Percentiles rank a stretch among this genome's conserved stretches.
Conservation (phyloP, 2,888 invertebrate species). For the Incurvaria masculella region DNA sequence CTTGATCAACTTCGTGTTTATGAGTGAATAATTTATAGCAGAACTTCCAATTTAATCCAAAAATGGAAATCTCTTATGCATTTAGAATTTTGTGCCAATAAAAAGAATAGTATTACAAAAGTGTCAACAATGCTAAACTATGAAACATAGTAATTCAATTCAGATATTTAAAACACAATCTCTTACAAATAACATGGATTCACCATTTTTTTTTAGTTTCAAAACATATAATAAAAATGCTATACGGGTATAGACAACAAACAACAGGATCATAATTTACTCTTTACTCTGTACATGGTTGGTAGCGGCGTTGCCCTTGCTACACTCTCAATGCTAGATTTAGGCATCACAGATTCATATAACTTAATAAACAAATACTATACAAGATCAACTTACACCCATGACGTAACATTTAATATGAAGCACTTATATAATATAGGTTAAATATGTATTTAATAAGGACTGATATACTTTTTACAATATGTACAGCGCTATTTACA, state of each 20-base stretch:
- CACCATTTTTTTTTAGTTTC: background rate
- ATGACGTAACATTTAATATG: background rate
- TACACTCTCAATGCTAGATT: background rate
- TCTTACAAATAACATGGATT: background rate
- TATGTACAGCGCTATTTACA: background rate
- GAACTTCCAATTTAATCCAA: no score
- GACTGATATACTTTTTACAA: background rate
- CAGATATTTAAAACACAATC: background rate
- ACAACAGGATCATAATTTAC: conserved; percentile 22
- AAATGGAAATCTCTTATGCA: no score
- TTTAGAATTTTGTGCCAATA: background rate
- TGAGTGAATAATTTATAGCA: no score
- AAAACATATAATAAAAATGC: conserved; percentile 19
- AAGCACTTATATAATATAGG: background rate
- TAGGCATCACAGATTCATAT: background rate
- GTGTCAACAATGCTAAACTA: background rate
- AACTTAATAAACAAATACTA: background rate
- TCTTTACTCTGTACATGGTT: background rate
- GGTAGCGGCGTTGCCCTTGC: background rate
- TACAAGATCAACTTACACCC: background rate
- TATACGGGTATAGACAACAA: conserved; percentile 29
- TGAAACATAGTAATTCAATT: background rate
- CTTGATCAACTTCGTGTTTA: no score
- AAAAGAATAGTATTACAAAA: background rate
- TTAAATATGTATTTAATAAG: background rate